Conservation (phyloP, 2,113 vertebrate genomes). For the Hydropotes inermis region DNA sequence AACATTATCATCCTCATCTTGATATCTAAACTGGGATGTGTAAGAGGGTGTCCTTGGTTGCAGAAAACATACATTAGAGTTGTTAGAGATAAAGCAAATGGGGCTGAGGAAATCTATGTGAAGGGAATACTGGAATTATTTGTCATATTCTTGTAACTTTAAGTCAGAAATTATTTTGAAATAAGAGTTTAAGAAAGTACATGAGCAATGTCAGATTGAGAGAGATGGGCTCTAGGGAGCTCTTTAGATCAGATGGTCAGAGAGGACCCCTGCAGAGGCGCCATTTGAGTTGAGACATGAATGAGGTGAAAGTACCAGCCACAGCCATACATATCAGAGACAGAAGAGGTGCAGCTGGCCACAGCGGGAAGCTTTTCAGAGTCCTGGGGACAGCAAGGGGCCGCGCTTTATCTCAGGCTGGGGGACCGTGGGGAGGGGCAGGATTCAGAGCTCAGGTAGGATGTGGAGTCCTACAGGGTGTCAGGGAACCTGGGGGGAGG, state of each 20-base stretch:
- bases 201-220: background rate
- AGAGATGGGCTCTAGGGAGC: background rate
- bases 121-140: background rate
- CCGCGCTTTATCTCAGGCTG: background rate
- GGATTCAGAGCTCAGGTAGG: rapidly evolving
- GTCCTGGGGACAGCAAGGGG: background rate
- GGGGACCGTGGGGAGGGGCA: rapidly evolving
- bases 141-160: background rate
- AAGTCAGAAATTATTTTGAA: background rate
- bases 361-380: rapidly evolving
- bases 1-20: background rate
- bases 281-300: rapidly evolving
- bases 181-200: background rate
- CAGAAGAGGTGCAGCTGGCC: background rate
- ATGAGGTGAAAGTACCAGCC: background rate
- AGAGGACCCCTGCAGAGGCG: background rate
- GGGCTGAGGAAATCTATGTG: no score
- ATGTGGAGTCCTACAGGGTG: no score
- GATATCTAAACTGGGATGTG: rapidly evolving
- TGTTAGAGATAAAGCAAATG: no score
- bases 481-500: background rate
- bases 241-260: background rate
- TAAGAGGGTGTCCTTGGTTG: no score
- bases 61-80: background rate
- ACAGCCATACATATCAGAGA: rapidly evolving